Base-by-base conservation (phyloP, 2,797 vertebrate genomes). In the Picus viridis region DNA sequence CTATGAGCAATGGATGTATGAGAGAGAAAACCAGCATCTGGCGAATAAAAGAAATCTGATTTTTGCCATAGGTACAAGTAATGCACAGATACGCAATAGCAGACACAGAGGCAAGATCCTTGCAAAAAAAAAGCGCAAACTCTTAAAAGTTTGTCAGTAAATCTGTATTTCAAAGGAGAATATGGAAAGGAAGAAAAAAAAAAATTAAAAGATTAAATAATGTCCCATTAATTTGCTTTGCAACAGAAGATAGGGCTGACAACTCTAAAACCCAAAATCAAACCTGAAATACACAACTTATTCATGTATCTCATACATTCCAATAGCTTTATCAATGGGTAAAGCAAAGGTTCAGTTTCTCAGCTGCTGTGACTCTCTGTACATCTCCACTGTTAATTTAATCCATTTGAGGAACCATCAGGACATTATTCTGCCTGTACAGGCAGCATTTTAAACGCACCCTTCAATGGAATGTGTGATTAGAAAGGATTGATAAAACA, bases 21-120 rank as follows among this genome's bases (percentile, higher is more conserved):
- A 74, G 71, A 76, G 54, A 90, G 45, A 67, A 86, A 96, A 95
- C 78, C 74, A 95, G 68, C 85, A 91, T 90, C 69, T 88, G 80
- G 74, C 53, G 88, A 61, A 83, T 81, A 76, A 89, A 86, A 87
- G 41, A 27, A 30, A 58, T 82, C 32, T 36, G 32, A 84, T 67
- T 79, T 68, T 93, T 91, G n/a, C 71, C 39, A 36, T 27, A 57
- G 49, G 57, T 86, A 54, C 83, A 85, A 92, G 79, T 91, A 93
- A 93, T 61, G 15, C 71, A 64, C 53, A 30, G 61, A 70, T 86
- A 78, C 68, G 71, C 83, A 70, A 89, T 10, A 78, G 70, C 29
- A 92, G 73, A 88, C 10, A 83, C 59, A 81, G 64, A 88, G 10
- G 27, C 63, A 89, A 27, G 27, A 78, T 92, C 34, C 81, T 67